Evolutionary conservation across 2,888 invertebrate genomes (phyloP), one percentile per base, ranked within the genome.

Genomic region (Bombylius discolor): DNA sequence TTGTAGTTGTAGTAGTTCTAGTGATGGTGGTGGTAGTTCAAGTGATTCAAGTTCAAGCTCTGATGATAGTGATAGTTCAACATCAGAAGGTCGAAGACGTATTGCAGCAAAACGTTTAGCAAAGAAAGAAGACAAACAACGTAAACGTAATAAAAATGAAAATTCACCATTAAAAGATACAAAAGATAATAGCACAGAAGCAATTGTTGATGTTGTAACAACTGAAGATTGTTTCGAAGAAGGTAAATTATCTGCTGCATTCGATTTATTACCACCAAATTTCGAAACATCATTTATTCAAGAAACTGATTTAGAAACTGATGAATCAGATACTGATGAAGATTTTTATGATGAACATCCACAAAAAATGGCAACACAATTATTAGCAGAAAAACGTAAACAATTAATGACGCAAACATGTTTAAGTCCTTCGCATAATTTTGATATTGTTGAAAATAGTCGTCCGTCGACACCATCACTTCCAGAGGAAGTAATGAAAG

Each of bases 301-400:
- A 44, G 92, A 92, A 73, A 87, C 89, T 0, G 91, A 92, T 72
- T 77, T 91, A 52, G 89, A 90, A 63, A 91, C 91, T 0, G 84
- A 86, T 14, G 87, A 90, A 70, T 85, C 88, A 51, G 88, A 88
- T 61, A 89, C 89, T 0, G 90, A 90, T 70, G 90, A 90, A 74
- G 90, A 90, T 63, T 90, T 90, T 71, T 91, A 90, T 68, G 90
- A 91, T 68, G 81, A 87, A 64, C 81, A 89, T 70, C 90, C 90
- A 0, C 87, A 89, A 64, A 79, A 79, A 65, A 70, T 85, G 58
- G 87, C 86, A 3, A 85, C 79, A 61, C 86, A 87, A 68, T 64
- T 87, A 54, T 70, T 87, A 51, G 83, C 83, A 12, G 87, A 89
- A 66, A 89, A 89, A 69, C 80, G 87, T 5, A 84, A 83, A 62